These are phyloP conservation scores for Idaea dimidiata DNA, from an alignment of 2,888 invertebrate species.

Conservation along the genomic window DNA sequence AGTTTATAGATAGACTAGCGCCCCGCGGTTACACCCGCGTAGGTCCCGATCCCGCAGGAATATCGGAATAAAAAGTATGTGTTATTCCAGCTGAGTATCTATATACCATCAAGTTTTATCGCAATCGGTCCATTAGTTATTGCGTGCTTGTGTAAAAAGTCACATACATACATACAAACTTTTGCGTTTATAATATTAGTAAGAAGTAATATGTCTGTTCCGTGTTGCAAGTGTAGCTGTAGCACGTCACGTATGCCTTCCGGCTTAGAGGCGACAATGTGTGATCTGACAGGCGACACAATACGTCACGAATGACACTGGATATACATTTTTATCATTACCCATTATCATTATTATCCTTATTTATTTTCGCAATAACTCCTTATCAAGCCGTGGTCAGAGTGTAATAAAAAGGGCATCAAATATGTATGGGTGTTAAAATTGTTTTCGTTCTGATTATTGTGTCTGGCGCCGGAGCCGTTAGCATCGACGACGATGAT, in stretches of 20 bases:
- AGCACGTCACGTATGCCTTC: constrained; percentile 47
- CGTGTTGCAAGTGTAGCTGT: neutral
- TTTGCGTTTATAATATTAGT: no score
- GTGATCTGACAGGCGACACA: constrained; percentile 5
- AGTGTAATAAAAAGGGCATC: constrained; percentile 30
- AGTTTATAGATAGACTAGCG: constrained; percentile 30
- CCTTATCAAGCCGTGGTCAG: constrained; percentile 27
- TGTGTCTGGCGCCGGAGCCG: constrained; percentile 28
- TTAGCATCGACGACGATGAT: constrained; percentile 17
- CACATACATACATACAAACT: no score
- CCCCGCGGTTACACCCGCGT: no score
- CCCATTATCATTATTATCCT: constrained; percentile 15
- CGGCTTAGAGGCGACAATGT: constrained; percentile 31
- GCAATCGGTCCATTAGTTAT: no score
- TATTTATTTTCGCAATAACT: constrained; percentile 27
- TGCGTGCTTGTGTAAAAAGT: no score
- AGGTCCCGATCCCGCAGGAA: no score
- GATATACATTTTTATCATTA: constrained; percentile 15
- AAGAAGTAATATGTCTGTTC: no score
- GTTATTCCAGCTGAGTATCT: no score
- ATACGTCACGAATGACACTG: constrained; percentile 17
- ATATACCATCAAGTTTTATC: no score
- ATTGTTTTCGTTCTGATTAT: constrained; percentile 31
- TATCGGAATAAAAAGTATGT: no score
- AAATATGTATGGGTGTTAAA: constrained; percentile 22